These are phyloP conservation scores for Alfaro cultratus DNA, from an alignment of 2,797 vertebrate species.

Conservation along the genomic window DNA sequence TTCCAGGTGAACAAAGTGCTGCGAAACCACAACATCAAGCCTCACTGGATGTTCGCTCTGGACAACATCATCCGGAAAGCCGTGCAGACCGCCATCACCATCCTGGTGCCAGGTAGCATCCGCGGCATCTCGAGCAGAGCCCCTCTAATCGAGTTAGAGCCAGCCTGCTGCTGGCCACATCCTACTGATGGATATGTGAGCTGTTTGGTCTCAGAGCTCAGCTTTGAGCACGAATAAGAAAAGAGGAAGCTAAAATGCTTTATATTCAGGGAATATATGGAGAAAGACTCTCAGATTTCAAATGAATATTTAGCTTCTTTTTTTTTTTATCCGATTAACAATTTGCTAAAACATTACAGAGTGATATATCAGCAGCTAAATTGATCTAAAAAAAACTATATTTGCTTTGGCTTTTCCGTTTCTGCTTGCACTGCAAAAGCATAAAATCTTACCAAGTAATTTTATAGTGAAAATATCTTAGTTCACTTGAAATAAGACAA, in stretches of 20 bases:
- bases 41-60: conserved; percentile 99
- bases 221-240: conserved; percentile 4
- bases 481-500: too few relatives aligned
- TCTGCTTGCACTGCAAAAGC: not conserved
- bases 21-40: conserved; percentile 98
- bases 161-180: not conserved
- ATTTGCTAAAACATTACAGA: not conserved
- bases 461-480: too few relatives aligned
- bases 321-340: not conserved
- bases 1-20: conserved; percentile 96
- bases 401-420: not conserved
- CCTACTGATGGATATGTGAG: not conserved
- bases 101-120: conserved; percentile 92
- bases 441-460: too few relatives aligned
- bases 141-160: conserved; percentile 2
- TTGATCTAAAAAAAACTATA: not conserved
- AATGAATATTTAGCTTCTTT: not conserved
- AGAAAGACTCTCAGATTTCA: not conserved
- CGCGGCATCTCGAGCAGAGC: conserved; percentile 8
- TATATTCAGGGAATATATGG: not conserved
- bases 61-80: conserved; percentile 99
- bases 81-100: conserved; percentile 97
- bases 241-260: not conserved
- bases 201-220: not conserved
- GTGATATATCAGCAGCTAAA: not conserved